Base-by-base conservation (phyloP, 2,888 invertebrate genomes). In the Sepiola atlantica region DNA sequence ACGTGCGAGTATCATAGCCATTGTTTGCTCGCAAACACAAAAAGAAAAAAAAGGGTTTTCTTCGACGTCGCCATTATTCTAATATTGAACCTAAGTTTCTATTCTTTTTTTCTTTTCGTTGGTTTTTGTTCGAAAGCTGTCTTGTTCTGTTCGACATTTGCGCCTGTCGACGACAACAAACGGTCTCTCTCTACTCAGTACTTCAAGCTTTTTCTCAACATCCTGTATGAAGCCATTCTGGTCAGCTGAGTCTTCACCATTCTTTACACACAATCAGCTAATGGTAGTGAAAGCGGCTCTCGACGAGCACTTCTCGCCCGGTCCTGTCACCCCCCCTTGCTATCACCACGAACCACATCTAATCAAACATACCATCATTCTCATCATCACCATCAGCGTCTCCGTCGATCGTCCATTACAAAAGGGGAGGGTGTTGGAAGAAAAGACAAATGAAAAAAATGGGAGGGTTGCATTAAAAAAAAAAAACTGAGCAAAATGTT, bases 151-250 rank as follows among this genome's bases (percentile, higher is more conserved):
- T n/a, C 77, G 77, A 77, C n/a, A n/a, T 77, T 77, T 16, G 77
- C 77, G 77, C n/a, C n/a, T n/a, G 77, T n/a, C 32, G 77, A 77
- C 77, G 32, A 77, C 77, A 77, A 77, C n/a, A 77, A n/a, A n/a
- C 45, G 4, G 45, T 45, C 45, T 45, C 2, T 45, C 45, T n/a
- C 77, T 77, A 14, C 77, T 77, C 77, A 77, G n/a, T n/a, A n/a
- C 32, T 77, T n/a, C n/a, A 77, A n/a, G n/a, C 77, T 77, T n/a
- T 77, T n/a, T n/a, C 77, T 77, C n/a, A 77, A 77, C 77, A 77
- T 77, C 77, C 77, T 77, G 77, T 77, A 77, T n/a, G 77, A 77
- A 77, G 77, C 77, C 77, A 77, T 77, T 77, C n/a, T 77, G 77
- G 77, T 77, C 77, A 77, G n/a, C 77, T 16, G 16, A 32, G 77